A percentile compares a stretch with the other conserved stretches of the same genome.
Evolutionary conservation across 2,888 invertebrate species (phyloP).

Genomic region (Lycophotia porphyrea): DNA sequence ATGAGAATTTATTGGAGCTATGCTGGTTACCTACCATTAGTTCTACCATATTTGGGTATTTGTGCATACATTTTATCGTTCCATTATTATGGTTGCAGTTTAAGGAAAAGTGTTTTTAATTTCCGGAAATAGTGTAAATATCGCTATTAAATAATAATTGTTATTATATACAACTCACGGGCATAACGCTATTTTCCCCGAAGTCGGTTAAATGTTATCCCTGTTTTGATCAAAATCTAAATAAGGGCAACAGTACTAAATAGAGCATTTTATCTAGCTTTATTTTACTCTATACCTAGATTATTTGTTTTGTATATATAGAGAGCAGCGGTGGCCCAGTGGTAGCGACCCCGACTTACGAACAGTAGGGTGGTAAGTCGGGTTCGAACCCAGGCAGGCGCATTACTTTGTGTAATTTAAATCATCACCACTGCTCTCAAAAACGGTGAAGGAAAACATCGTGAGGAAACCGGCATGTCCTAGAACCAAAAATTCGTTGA

Average conservation of each 20-base stretch:
- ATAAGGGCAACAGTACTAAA: neutral
- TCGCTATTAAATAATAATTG: neutral
- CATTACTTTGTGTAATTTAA: too few relatives aligned
- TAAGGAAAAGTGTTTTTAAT: conserved; percentile 14
- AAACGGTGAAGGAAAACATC: too few relatives aligned
- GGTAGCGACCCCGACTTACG: too few relatives aligned
- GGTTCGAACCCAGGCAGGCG: too few relatives aligned
- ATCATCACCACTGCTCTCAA: too few relatives aligned
- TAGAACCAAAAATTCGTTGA: too few relatives aligned
- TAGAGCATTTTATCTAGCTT: neutral
- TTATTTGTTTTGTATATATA: neutral
- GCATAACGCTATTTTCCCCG: neutral
- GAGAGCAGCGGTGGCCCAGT: too few relatives aligned
- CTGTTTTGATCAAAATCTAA: neutral
- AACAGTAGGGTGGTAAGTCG: too few relatives aligned
- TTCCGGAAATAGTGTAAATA: conserved; percentile 15
- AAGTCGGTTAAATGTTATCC: neutral
- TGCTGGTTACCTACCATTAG: neutral
- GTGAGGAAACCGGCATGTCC: too few relatives aligned
- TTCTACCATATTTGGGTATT: neutral
- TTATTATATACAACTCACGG: too few relatives aligned
- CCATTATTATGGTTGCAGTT: neutral
- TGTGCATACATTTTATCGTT: neutral
- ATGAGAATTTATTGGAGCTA: neutral
- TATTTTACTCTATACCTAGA: neutral